These are phyloP conservation scores for Ctenochaetus hawaiiensis DNA, from an alignment of 2,797 vertebrate genomes.

Conservation along the genomic window DNA sequence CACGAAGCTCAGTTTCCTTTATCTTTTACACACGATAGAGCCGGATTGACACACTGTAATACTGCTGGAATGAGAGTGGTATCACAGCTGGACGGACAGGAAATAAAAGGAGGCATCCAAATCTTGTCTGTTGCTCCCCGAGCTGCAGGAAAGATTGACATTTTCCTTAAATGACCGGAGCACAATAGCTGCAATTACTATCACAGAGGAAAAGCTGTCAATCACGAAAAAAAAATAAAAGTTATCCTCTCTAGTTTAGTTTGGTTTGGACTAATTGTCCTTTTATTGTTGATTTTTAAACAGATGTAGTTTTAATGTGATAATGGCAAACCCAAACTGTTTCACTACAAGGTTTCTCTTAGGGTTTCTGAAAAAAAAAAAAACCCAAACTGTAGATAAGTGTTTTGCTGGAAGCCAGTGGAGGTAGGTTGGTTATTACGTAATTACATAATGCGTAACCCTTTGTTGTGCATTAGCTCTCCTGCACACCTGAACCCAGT, in stretches of 20 bases:
- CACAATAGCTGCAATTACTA: conserved; percentile 15
- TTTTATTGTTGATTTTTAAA: conserved; percentile 12
- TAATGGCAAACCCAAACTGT: conserved; percentile 2
- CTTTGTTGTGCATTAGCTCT: conserved; percentile 73
- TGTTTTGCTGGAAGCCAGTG: conserved; percentile 44
- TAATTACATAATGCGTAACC: conserved; percentile 69
- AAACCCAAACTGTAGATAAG: conserved; percentile 48
- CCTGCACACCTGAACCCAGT: conserved; percentile 74
- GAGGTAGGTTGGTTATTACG: conserved; percentile 63
- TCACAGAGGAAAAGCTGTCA: conserved; percentile 28
- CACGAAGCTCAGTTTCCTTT: conserved; percentile 7
- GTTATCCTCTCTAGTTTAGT: neutral
- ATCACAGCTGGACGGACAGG: conserved; percentile 39
- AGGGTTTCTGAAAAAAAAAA: conserved; percentile 3
- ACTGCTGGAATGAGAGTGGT: conserved; percentile 9
- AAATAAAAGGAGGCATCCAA: conserved; percentile 34
- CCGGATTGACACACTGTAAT: neutral
- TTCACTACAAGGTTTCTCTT: conserved; percentile 20
- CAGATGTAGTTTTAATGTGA: neutral
- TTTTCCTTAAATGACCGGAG: conserved; percentile 36
- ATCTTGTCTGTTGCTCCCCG: conserved; percentile 2
- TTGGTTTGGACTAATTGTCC: neutral
- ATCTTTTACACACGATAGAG: neutral
- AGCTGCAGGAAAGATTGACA: conserved; percentile 37
- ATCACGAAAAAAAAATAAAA: conserved; percentile 9